Conservation (phyloP, 2,888 invertebrate genomes). For the Hypena proboscidalis region DNA sequence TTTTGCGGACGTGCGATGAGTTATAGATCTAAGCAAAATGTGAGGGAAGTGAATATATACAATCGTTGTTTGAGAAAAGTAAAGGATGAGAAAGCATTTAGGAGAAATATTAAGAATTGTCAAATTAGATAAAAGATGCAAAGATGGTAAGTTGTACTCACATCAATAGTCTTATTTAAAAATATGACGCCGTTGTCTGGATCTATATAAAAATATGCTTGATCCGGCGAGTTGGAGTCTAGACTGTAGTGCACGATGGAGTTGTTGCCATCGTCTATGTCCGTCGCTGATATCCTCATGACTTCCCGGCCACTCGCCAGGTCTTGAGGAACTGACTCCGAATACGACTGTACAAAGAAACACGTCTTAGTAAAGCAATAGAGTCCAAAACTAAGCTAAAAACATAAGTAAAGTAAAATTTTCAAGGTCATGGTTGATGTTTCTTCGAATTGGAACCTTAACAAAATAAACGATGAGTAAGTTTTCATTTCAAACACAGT, state of each 20-base stretch:
- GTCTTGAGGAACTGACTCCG: slow-evolving; percentile 94
- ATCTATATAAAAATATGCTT: slow-evolving; percentile 92
- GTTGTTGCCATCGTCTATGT: slow-evolving; percentile 96
- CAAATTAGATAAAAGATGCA: background rate
- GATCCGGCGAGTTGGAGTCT: slow-evolving; percentile 76
- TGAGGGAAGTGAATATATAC: background rate
- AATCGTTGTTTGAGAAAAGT: background rate
- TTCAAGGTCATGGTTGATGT: background rate
- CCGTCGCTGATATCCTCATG: slow-evolving; percentile 96
- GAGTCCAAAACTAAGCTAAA: background rate
- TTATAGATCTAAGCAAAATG: background rate
- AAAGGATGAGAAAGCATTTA: background rate
- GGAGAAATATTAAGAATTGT: slow-evolving; percentile 5
- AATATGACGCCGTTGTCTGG: slow-evolving; percentile 93
- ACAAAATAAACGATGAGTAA: slow-evolving; percentile 32
- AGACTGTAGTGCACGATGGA: slow-evolving; percentile 91
- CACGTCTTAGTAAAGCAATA: slow-evolving; percentile 23
- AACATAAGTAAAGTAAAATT: background rate
- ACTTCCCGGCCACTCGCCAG: slow-evolving; percentile 89
- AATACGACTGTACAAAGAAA: slow-evolving; percentile 74
- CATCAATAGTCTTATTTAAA: slow-evolving; percentile 87
- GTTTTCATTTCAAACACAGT: slow-evolving; percentile 31
- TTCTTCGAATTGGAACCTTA: slow-evolving; percentile 26
- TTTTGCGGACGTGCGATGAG: background rate
- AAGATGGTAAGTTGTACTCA: slow-evolving; percentile 68